Evolutionary conservation across 2,113 vertebrate species (phyloP).

Genomic region (Hippocampus barbouri): DNA sequence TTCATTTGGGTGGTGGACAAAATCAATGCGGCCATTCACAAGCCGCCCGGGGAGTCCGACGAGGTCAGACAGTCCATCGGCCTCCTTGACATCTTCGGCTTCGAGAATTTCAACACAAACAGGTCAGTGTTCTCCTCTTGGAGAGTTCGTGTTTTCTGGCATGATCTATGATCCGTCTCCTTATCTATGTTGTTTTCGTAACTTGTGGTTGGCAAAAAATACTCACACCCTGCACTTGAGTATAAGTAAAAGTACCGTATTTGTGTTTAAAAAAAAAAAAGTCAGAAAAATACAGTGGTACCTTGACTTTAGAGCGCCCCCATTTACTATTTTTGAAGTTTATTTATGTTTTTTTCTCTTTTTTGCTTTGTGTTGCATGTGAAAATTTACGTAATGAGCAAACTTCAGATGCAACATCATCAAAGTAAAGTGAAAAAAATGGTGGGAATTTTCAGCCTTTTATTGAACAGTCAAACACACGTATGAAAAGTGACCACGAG

Average conservation of each 20-base stretch:
- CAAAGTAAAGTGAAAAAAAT: too few relatives aligned
- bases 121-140: conserved; percentile 72
- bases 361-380: too few relatives aligned
- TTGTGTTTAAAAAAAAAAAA: background rate
- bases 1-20: conserved; percentile 95
- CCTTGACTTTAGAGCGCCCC: too few relatives aligned
- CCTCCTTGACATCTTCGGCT: conserved; percentile 95
- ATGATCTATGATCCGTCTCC: background rate
- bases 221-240: too few relatives aligned
- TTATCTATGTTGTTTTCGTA: background rate
- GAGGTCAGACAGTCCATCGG: conserved; percentile 77
- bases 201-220: background rate
- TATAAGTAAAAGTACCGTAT: background rate
- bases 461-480: too few relatives aligned
- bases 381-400: too few relatives aligned
- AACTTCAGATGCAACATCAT: too few relatives aligned
- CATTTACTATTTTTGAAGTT: too few relatives aligned
- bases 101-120: conserved; percentile 95
- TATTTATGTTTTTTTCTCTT: too few relatives aligned
- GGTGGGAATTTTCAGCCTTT: too few relatives aligned
- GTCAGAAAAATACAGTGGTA: too few relatives aligned
- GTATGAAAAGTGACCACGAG: too few relatives aligned
- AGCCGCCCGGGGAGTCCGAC: conserved; percentile 65
- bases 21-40: conserved; percentile 86
- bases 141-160: background rate